These are phyloP conservation scores for Elysia chlorotica DNA, from an alignment of 1,140 invertebrate species.

Conservation along the genomic window DNA sequence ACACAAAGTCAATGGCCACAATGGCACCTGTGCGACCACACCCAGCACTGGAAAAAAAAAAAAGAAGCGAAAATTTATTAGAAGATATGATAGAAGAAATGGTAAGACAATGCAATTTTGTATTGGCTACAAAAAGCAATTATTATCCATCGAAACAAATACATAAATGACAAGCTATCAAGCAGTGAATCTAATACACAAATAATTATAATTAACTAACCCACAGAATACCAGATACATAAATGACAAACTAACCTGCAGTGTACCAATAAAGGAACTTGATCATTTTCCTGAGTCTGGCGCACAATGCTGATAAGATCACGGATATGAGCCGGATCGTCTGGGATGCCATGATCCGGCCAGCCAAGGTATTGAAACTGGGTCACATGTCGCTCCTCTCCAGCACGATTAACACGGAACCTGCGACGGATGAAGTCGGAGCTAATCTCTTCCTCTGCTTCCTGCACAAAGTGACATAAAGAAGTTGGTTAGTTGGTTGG, in stretches of 20 bases:
- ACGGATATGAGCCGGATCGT: conserved; percentile 68
- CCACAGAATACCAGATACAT: too few relatives aligned
- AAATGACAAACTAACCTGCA: conserved; percentile 68
- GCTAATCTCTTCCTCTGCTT: conserved; percentile 15
- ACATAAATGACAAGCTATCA: too few relatives aligned
- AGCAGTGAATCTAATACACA: too few relatives aligned
- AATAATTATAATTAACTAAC: too few relatives aligned
- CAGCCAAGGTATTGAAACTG: conserved; percentile 96
- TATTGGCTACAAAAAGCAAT: too few relatives aligned
- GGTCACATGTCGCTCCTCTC: conserved; percentile 67
- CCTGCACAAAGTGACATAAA: too few relatives aligned
- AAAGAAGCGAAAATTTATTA: too few relatives aligned
- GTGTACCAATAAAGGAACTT: conserved; percentile 68
- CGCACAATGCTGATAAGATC: conserved; percentile 68
- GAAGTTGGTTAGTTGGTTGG: too few relatives aligned
- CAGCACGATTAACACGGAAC: conserved; percentile 58
- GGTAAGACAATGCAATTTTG: too few relatives aligned
- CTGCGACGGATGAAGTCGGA: conserved; percentile 27
- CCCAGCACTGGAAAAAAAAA: conserved; percentile 65
- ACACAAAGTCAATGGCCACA: conserved; percentile 72
- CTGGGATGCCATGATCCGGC: conserved; percentile 96
- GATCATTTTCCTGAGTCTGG: conserved; percentile 64
- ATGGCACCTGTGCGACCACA: conserved; percentile 75
- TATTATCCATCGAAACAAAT: too few relatives aligned
- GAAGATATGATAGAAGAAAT: too few relatives aligned